A percentile compares a stretch with the other conserved stretches of the same genome.
Conservation (phyloP, 2,797 vertebrate genomes). For the Lepidocolaptes lacrymiger region DNA sequence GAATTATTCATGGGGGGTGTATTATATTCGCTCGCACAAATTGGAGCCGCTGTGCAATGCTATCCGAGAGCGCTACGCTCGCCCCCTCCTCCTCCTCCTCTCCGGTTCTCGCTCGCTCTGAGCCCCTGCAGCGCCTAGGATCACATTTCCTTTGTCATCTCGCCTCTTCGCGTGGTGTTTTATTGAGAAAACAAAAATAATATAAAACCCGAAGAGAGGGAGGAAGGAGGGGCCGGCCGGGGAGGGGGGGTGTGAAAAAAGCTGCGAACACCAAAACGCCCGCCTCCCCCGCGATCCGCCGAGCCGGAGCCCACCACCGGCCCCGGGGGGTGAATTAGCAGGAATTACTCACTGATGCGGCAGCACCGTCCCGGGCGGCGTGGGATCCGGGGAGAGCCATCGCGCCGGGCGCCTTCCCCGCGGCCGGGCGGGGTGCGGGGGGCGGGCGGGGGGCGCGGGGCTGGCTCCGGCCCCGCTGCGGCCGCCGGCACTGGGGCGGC, state of each 20-base stretch:
- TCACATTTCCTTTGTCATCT: constrained; percentile 83
- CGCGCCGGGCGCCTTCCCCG: constrained; percentile 45
- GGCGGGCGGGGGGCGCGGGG: background rate
- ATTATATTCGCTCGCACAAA: constrained; percentile 76
- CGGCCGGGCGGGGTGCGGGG: constrained; percentile 26
- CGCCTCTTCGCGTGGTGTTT: constrained; percentile 71
- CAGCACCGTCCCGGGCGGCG: constrained; percentile 39
- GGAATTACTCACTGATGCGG: constrained; percentile 57
- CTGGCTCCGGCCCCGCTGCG: constrained; percentile 10
- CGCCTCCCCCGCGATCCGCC: constrained; percentile 2
- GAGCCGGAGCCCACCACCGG: background rate
- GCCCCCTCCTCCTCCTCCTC: constrained; percentile 67
- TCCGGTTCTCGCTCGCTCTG: constrained; percentile 64
- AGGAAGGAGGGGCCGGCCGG: no score
- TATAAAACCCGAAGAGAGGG: background rate
- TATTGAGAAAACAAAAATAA: constrained; percentile 62
- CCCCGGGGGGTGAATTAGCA: constrained; percentile 56
- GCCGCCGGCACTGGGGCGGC: constrained; percentile 74
- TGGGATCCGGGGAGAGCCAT: constrained; percentile 50
- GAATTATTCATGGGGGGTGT: constrained; percentile 80
- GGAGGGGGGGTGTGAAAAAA: background rate
- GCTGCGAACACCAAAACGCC: background rate
- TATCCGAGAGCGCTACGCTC: constrained; percentile 71
- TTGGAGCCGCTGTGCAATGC: constrained; percentile 76
- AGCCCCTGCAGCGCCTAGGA: constrained; percentile 73